Conservation (phyloP, 2,888 invertebrate genomes). For the Caenorhabditis auriculariae region DNA sequence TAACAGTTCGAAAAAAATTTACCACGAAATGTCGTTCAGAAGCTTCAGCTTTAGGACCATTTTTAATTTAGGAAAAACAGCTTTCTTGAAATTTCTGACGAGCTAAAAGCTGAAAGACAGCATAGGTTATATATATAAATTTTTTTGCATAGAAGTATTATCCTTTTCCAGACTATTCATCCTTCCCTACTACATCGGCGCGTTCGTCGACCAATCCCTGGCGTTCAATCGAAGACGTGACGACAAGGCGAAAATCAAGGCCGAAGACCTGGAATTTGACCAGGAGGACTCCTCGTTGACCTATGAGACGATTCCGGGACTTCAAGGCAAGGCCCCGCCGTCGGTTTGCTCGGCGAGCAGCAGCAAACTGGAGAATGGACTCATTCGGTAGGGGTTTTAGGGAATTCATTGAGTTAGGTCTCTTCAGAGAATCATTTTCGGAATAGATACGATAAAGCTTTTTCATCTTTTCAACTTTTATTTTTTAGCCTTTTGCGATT, state of each 20-base stretch:
- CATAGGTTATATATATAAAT: too few relatives aligned
- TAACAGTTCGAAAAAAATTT: too few relatives aligned
- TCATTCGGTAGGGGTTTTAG: slow-evolving; percentile 40
- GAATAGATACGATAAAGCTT: background rate
- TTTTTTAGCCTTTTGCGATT: background rate
- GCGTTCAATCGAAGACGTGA: slow-evolving; percentile 86
- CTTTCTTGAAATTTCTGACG: too few relatives aligned
- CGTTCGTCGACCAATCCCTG: slow-evolving; percentile 91
- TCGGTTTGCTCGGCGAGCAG: slow-evolving; percentile 54
- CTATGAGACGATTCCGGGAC: slow-evolving; percentile 57
- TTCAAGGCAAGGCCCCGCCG: slow-evolving; percentile 48
- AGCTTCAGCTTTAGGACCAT: too few relatives aligned
- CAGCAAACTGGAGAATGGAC: slow-evolving; percentile 51
- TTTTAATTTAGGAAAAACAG: too few relatives aligned
- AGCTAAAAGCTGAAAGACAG: too few relatives aligned
- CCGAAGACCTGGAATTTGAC: slow-evolving; percentile 61
- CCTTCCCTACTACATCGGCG: slow-evolving; percentile 86
- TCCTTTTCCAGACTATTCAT: slow-evolving; percentile 74
- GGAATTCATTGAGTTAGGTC: background rate
- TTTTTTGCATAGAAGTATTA: background rate
- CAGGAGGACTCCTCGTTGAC: slow-evolving; percentile 54
- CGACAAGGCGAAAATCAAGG: slow-evolving; percentile 61
- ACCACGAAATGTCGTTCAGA: too few relatives aligned
- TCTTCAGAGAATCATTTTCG: background rate
- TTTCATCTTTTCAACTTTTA: too few relatives aligned